These are phyloP conservation scores for Brachionus plicatilis DNA, from an alignment of 1,140 invertebrate species.

Conservation along the genomic window DNA sequence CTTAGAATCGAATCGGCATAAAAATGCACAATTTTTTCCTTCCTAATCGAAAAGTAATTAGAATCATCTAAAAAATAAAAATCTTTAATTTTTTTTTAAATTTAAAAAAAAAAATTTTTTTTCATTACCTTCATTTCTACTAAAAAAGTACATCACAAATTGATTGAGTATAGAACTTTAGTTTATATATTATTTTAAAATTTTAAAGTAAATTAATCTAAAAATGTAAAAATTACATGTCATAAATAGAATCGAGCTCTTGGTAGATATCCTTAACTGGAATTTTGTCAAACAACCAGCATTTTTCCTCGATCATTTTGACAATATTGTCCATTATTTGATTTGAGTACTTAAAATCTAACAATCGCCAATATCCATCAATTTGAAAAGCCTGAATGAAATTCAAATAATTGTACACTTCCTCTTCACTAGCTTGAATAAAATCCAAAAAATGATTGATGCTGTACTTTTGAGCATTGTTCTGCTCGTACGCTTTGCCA, in stretches of 20 bases:
- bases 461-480: background rate
- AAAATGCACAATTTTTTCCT: constrained; percentile 17
- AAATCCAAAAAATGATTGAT: background rate
- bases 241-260: constrained; percentile 18
- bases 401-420: constrained; percentile 29
- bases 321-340: constrained; percentile 28
- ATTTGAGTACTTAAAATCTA: constrained; percentile 11
- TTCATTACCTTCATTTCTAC: background rate
- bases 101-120: background rate
- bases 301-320: constrained; percentile 29
- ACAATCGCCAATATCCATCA: background rate
- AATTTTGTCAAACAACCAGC: constrained; percentile 25
- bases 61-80: background rate
- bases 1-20: constrained; percentile 22
- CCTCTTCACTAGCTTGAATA: constrained; percentile 32
- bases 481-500: constrained; percentile 35
- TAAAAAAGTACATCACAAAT: constrained; percentile 10
- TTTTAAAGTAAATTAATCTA: background rate
- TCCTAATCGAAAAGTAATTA: constrained; percentile 5
- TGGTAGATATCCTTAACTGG: background rate
- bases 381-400: constrained; percentile 34
- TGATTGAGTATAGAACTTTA: constrained; percentile 17
- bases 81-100: background rate
- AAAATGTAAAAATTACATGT: background rate
- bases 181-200: background rate